Conservation (phyloP, 1,140 invertebrate genomes). For the Drosophila repleta region DNA sequence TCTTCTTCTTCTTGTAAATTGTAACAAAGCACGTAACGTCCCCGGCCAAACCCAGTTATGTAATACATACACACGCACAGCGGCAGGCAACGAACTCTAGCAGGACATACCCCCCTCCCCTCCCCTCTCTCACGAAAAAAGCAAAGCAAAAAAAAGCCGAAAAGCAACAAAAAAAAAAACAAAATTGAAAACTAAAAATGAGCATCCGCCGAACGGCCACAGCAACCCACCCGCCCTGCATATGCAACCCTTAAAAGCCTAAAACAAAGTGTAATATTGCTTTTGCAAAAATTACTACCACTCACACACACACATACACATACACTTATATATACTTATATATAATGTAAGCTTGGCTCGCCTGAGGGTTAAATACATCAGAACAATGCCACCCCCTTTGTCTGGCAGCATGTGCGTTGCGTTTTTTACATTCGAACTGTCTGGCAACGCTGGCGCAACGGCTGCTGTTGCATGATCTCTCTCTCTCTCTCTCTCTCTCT, state of each 20-base stretch:
- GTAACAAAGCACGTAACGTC: constrained; percentile 60
- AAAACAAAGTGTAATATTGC: constrained; percentile 69
- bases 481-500: too few relatives aligned
- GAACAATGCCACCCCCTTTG: constrained; percentile 62
- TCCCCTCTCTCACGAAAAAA: constrained; percentile 19
- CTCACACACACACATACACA: constrained; percentile 1
- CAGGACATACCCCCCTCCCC: constrained; percentile 42
- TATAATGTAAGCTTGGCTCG: constrained; percentile 22
- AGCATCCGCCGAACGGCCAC: constrained; percentile 46
- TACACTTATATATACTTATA: neutral
- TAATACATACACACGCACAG: constrained; percentile 54
- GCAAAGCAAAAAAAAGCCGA: constrained; percentile 31
- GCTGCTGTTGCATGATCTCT: constrained; percentile 41
- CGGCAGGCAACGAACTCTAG: constrained; percentile 36
- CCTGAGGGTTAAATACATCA: constrained; percentile 67
- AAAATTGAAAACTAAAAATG: constrained; percentile 56
- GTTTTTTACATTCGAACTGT: constrained; percentile 31
- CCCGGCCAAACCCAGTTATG: constrained; percentile 72
- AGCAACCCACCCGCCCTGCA: constrained; percentile 15
- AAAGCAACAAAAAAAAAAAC: constrained; percentile 33
- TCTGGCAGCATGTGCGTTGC: constrained; percentile 14
- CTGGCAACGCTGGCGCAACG: constrained; percentile 45
- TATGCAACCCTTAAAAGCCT: constrained; percentile 57
- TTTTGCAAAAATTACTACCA: constrained; percentile 53
- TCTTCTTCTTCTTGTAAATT: constrained; percentile 40